Evolutionary conservation across 1,140 invertebrate genomes (phyloP).

Genomic region (Potamilus streckersoni): DNA sequence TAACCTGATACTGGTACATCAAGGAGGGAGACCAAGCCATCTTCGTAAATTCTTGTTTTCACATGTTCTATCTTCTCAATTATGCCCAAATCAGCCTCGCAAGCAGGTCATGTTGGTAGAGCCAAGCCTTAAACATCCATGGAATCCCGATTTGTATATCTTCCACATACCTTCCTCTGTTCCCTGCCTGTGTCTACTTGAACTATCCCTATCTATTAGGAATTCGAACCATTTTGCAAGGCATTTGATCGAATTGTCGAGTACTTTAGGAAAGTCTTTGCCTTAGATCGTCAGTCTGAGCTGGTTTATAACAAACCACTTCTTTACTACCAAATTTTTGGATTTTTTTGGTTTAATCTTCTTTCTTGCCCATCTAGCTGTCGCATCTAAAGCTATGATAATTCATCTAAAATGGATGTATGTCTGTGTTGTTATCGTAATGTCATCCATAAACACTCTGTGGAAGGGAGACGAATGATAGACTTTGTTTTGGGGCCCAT

Average conservation of each 20-base stretch:
- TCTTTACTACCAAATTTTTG: too few species aligned
- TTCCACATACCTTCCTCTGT: neutral
- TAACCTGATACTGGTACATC: too few species aligned
- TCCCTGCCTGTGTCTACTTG: neutral
- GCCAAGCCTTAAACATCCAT: constrained; percentile 22
- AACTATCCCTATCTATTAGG: too few species aligned
- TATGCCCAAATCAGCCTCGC: constrained; percentile 14
- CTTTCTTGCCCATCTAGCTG: constrained; percentile 6
- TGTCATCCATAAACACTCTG: constrained; percentile 29
- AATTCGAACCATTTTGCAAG: too few species aligned
- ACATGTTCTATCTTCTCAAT: neutral
- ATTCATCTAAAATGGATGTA: constrained; percentile 17
- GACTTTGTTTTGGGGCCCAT: constrained; percentile 11
- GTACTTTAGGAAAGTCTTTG: neutral
- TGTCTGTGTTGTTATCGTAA: constrained; percentile 26
- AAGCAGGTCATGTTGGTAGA: constrained; percentile 17
- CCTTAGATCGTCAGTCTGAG: neutral
- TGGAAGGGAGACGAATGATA: constrained; percentile 8
- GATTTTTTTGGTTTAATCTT: constrained; percentile 20
- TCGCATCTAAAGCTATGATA: constrained; percentile 10
- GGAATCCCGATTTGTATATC: constrained; percentile 16
- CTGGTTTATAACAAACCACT: too few species aligned
- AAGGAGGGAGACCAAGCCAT: too few species aligned
- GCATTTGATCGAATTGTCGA: constrained; percentile 1
- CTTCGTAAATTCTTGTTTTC: neutral